A percentile compares a stretch with the other conserved stretches of the same genome.
These are phyloP conservation scores for Tetragnatha montana DNA, from an alignment of 2,888 invertebrate genomes.

Conservation along the genomic window DNA sequence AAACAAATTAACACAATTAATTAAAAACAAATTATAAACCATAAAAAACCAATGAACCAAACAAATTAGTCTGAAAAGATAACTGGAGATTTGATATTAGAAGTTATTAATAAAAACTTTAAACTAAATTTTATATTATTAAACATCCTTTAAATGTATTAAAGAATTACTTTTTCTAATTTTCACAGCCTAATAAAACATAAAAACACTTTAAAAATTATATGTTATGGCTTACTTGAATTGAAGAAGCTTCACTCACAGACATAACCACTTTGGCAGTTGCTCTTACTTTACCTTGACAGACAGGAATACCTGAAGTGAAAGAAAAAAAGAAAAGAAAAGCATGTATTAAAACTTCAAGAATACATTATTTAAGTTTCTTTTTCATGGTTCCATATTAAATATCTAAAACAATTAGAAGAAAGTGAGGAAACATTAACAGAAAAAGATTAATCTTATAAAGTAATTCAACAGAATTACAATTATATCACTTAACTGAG, in stretches of 20 bases:
- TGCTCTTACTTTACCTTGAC: constrained; percentile 51
- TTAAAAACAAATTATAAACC: neutral
- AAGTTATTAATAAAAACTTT: too few species aligned
- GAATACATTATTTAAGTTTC: too few species aligned
- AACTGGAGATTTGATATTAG: neutral
- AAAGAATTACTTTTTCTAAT: too few species aligned
- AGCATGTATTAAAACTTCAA: neutral
- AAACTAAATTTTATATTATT: too few species aligned
- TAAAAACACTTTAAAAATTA: too few species aligned
- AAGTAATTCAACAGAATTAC: too few species aligned
- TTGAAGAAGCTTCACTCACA: constrained; percentile 49
- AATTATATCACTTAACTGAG: too few species aligned
- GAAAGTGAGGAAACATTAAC: too few species aligned
- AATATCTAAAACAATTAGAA: neutral
- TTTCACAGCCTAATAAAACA: too few species aligned
- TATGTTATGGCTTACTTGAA: constrained; percentile 31
- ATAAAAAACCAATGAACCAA: neutral
- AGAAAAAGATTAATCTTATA: too few species aligned
- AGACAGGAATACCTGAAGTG: constrained; percentile 55
- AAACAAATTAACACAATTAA: too few species aligned
- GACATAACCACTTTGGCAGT: constrained; percentile 47
- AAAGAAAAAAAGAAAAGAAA: neutral
- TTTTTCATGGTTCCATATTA: neutral
- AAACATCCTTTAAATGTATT: too few species aligned
- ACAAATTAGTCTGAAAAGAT: neutral